phyloP scores from a whole-genome alignment of 2,113 vertebrate species.

The Xenopus tropicalis region UCB_Xtro_10.0 CM004444.2:25508501-25509000 shows the following conservation, averaged over 20 bases:
- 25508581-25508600: constrained; percentile 85
- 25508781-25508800: too few relatives aligned
- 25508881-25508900: too few relatives aligned
- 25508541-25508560: constrained; percentile 94
- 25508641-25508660: constrained; percentile 88
- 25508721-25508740: constrained; percentile 90
- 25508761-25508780: too few relatives aligned
- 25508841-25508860: too few relatives aligned
- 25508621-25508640: constrained; percentile 84
- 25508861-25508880: too few relatives aligned
- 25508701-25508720: constrained; percentile 96
- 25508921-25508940: too few relatives aligned
- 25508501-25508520: constrained; percentile 75
- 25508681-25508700: constrained; percentile 98
- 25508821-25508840: too few relatives aligned
- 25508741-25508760: constrained; percentile 80
- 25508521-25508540: constrained; percentile 96
- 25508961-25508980: too few relatives aligned
- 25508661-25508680: constrained; percentile 93
- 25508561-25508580: constrained; percentile 68
- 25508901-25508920: too few relatives aligned
- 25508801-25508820: too few relatives aligned
- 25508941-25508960: too few relatives aligned
- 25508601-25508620: constrained; percentile 88
- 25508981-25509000: too few relatives aligned